Percentiles rank a stretch among this genome's conserved stretches.
These are phyloP conservation scores for Datnioides undecimradiatus DNA, from an alignment of 2,113 vertebrate genomes.

Conservation along the genomic window DNA sequence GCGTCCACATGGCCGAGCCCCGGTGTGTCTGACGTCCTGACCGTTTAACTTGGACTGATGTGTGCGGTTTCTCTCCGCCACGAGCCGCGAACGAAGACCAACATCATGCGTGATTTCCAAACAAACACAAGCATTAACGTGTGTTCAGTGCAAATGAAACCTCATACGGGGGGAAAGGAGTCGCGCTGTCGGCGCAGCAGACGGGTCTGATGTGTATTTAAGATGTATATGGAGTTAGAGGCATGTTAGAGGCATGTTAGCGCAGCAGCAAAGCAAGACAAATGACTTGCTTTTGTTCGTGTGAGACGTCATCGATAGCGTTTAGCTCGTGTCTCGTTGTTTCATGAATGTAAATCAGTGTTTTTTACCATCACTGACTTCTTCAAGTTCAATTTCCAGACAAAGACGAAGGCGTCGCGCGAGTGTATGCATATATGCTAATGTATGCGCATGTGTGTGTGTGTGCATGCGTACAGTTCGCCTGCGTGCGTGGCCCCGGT, in stretches of 20 bases:
- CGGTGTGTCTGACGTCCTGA: neutral
- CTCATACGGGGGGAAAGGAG: neutral
- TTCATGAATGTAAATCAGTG: slow-evolving; percentile 27
- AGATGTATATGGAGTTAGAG: neutral
- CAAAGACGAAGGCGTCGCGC: neutral
- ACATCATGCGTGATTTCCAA: neutral
- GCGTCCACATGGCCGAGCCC: no score
- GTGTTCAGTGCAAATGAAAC: neutral
- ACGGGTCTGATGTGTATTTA: slow-evolving; percentile 3
- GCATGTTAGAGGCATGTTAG: neutral
- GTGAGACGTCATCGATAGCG: neutral
- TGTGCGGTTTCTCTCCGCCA: neutral
- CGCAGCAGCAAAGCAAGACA: slow-evolving; percentile 27
- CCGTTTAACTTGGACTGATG: neutral
- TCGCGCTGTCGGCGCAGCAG: neutral
- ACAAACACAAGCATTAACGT: neutral
- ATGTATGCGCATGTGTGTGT: neutral
- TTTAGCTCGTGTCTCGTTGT: neutral
- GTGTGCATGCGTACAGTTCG: slow-evolving; percentile 16
- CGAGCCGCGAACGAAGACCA: neutral
- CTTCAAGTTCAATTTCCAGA: neutral
- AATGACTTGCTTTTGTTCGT: slow-evolving; percentile 22
- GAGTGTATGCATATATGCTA: neutral
- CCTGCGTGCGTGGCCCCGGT: neutral
- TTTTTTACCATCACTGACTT: neutral